Conservation (phyloP, 2,113 vertebrate species). For the Antechinus stuartii region DNA sequence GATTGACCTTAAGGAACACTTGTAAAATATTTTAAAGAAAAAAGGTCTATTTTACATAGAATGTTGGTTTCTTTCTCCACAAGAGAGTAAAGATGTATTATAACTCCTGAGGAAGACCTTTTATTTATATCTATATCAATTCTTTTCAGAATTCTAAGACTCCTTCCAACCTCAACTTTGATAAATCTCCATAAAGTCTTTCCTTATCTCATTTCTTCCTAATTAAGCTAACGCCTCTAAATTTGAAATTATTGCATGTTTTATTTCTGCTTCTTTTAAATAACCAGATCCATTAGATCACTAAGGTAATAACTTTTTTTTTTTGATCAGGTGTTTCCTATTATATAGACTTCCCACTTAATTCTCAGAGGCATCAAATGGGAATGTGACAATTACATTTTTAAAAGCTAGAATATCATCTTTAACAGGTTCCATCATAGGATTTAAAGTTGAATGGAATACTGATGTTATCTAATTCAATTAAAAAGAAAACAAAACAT, state of each 20-base stretch:
- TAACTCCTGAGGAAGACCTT: background rate
- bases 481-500: background rate
- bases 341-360: background rate
- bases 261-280: background rate
- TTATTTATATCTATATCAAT: background rate
- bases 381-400: background rate
- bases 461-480: background rate
- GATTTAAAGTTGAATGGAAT: background rate
- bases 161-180: background rate
- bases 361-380: background rate
- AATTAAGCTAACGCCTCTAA: background rate
- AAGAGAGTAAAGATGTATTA: background rate
- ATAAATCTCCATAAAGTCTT: background rate
- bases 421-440: background rate
- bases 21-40: conserved; percentile 55
- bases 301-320: background rate
- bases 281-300: background rate
- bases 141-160: background rate
- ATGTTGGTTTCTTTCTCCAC: conserved; percentile 41
- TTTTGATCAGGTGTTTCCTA: background rate
- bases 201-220: background rate
- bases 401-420: background rate
- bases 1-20: conserved; percentile 55
- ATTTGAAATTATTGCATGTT: background rate
- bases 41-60: conserved; percentile 52